Percentiles rank a stretch among this genome's conserved stretches.
phyloP scores from a whole-genome alignment of 1,140 invertebrate genomes.

The Polyergus mexicanus region DNA sequence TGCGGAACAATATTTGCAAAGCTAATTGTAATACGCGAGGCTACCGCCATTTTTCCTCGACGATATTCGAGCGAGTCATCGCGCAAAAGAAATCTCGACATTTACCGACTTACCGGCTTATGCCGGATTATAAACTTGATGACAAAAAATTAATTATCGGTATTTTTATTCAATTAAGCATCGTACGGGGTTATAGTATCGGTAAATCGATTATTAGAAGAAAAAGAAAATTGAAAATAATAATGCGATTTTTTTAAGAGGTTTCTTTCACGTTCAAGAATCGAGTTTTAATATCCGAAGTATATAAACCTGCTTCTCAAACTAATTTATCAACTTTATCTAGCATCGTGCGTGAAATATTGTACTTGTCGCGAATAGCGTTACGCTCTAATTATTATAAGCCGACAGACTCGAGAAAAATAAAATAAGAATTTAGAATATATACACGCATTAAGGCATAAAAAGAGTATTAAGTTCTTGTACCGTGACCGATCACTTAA shows the following conservation, averaged over 20 bases:
- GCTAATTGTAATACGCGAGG: conserved; percentile 63
- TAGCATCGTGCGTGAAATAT: not conserved
- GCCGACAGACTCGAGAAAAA: not conserved
- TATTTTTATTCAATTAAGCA: conserved; percentile 19
- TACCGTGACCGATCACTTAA: conserved; percentile 17
- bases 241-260: not conserved
- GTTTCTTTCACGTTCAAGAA: not conserved
- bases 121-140: not conserved
- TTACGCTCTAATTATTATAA: not conserved
- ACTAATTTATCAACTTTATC: not conserved
- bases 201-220: not conserved
- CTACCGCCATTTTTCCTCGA: not conserved
- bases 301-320: not conserved
- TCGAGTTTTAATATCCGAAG: not conserved
- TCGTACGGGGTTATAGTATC: not conserved
- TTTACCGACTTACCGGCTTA: not conserved
- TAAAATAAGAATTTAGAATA: not conserved
- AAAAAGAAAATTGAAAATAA: not conserved
- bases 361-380: not conserved
- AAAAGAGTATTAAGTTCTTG: not conserved
- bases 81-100: not conserved
- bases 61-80: conserved; percentile 20
- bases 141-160: not conserved
- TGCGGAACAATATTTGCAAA: conserved; percentile 72
- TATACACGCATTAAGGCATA: not conserved